Evolutionary conservation across 2,888 invertebrate species (phyloP), one percentile per base, ranked within the genome.

Genomic region (Pimpla rufipes): DNA sequence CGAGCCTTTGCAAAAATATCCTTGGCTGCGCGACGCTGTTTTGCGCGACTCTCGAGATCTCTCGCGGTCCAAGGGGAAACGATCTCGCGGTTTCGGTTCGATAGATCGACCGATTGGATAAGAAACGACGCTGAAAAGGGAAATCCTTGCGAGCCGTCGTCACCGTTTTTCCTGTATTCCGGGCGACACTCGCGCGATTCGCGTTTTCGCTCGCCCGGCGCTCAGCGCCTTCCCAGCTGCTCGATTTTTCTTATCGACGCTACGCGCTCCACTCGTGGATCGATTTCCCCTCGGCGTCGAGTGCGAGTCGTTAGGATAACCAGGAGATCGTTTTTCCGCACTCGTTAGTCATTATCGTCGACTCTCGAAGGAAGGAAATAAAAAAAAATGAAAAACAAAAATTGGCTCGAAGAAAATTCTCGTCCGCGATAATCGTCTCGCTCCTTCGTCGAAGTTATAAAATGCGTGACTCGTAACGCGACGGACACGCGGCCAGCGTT

Each of bases 1-100:
- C 78, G 42, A 73, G 42, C 23, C 50, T 74, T 74, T 55, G 73
- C 67, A 79, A 83, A 80, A 83, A 79, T n/a, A n/a, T 79, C 79
- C 83, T 79, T 80, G 83, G 66, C n/a, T 68, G 47, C n/a, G 50
- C 50, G 59, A n/a, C n/a, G 45, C 35, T 75, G 83, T 83, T 83
- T 80, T 68, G 59, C 67, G 52, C 18, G 68, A 16, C 70, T 79
- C 71, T 70, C 83, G 74, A 50, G 77, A 81, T 83, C 75, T 83
- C 75, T 73, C 68, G 74, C 67, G 81, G 70, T 75, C 62, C 73
- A 74, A 74, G 67, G 80, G 83, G 67, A 76, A 77, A 83, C 71
- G 68, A 83, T 71, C 76, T 73, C 68, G 55, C 74, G 81, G 81
- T 84, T 79, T 81, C 81, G 84, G 81, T 84, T 81, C 81, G 84